A percentile compares a stretch with the other conserved stretches of the same genome.
Evolutionary conservation across 2,797 vertebrate genomes (phyloP).

Genomic region (Odontamblyopus lacepedii): DNA sequence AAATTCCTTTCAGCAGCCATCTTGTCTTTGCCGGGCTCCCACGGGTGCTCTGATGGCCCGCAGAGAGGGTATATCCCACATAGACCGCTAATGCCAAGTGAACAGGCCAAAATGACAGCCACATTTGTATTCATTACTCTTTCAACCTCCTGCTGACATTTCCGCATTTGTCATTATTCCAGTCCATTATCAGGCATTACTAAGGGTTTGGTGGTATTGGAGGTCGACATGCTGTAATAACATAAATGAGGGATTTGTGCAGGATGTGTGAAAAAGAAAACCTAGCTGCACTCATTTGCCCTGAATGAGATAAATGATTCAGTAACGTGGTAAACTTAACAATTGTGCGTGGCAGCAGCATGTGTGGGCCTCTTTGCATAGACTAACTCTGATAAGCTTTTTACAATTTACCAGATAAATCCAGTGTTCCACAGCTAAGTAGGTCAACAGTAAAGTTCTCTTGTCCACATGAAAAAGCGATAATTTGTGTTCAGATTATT

Average conservation of each 20-base stretch:
- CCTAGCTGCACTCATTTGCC: conserved; percentile 1
- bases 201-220: not conserved
- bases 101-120: conserved; percentile 32
- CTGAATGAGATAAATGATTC: conserved; percentile 1
- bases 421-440: conserved; percentile 2
- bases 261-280: conserved; percentile 8
- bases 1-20: conserved; percentile 65
- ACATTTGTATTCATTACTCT: conserved; percentile 57
- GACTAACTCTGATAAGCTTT: conserved; percentile 1
- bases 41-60: conserved; percentile 46
- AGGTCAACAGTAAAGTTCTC: conserved; percentile 7
- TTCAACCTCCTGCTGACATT: conserved; percentile 28
- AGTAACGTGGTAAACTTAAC: not conserved
- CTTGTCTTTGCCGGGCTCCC: conserved; percentile 49
- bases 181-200: conserved; percentile 13
- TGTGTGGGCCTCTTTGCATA: not conserved
- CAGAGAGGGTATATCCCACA: conserved; percentile 36
- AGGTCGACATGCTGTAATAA: conserved; percentile 8
- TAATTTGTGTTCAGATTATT: conserved; percentile 2
- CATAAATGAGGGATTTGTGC: not conserved
- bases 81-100: conserved; percentile 25
- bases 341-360: not conserved
- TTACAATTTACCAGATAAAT: conserved; percentile 4
- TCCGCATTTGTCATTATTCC: conserved; percentile 34
- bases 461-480: not conserved